Evolutionary conservation across 2,888 invertebrate genomes (phyloP).

Genomic region (Cotesia congregata): DNA sequence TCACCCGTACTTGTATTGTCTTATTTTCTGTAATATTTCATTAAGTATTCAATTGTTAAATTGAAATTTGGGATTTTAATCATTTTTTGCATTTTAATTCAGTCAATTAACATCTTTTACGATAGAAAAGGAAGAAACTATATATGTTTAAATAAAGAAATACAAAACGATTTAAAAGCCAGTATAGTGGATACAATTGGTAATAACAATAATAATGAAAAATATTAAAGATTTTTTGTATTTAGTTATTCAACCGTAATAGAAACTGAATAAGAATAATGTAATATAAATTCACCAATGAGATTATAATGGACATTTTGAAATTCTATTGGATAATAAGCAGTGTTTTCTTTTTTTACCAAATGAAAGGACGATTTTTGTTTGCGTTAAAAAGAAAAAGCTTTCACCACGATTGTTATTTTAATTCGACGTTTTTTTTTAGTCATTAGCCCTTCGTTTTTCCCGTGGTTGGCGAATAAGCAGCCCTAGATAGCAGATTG

Average conservation of each 20-base stretch:
- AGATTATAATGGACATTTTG: background rate
- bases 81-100: background rate
- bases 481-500: conserved; percentile 36
- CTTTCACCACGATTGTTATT: conserved; percentile 48
- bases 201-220: background rate
- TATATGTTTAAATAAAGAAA: background rate
- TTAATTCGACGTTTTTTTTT: conserved; percentile 53
- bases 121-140: background rate
- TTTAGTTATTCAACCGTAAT: background rate
- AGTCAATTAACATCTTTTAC: background rate
- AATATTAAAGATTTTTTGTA: background rate
- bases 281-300: background rate
- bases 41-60: background rate
- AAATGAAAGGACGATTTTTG: conserved; percentile 9
- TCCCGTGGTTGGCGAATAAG: conserved; percentile 25
- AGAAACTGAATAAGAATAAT: background rate
- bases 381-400: conserved; percentile 5
- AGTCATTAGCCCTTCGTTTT: conserved; percentile 52
- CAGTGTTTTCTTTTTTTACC: background rate
- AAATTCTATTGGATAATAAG: background rate
- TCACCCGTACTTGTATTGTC: background rate
- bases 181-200: too few species aligned
- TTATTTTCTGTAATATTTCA: background rate
- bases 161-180: background rate
- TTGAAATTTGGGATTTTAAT: background rate